Evolutionary conservation across 2,113 vertebrate genomes (phyloP).

Genomic region (Vireo altiloquus): DNA sequence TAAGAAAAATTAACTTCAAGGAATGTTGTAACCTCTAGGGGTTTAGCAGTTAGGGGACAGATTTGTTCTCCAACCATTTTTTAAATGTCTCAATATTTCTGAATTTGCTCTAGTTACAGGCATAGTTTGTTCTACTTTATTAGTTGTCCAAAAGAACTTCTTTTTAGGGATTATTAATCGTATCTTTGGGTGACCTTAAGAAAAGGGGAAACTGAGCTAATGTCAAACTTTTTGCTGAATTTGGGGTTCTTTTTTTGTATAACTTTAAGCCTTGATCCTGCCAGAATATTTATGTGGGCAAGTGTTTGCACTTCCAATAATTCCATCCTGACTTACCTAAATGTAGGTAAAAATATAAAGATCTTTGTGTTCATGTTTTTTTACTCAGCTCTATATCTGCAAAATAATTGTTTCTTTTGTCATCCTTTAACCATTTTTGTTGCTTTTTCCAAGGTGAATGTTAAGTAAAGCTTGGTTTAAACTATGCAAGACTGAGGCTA

Average conservation of each 20-base stretch:
- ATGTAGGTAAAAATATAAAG: neutral
- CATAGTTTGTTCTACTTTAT: neutral
- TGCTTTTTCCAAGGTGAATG: neutral
- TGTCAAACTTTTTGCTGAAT: neutral
- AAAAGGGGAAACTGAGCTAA: neutral
- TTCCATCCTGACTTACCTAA: neutral
- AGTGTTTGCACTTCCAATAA: neutral
- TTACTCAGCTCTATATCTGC: neutral
- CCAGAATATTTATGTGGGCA: neutral
- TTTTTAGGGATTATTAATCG: neutral
- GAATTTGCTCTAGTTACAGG: neutral
- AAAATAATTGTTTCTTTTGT: neutral
- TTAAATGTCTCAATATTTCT: neutral
- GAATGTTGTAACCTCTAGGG: neutral
- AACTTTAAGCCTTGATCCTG: neutral
- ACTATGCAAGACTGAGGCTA: neutral
- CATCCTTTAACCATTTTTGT: neutral
- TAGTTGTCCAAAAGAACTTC: neutral
- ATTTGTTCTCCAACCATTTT: neutral
- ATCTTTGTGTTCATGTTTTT: neutral
- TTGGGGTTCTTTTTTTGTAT: neutral
- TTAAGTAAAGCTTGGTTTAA: neutral
- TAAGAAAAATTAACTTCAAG: neutral
- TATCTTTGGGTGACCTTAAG: neutral
- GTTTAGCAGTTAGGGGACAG: neutral